These are phyloP conservation scores for Heliconius hermathena DNA, from an alignment of 1,140 invertebrate species.

Conservation along the genomic window DNA sequence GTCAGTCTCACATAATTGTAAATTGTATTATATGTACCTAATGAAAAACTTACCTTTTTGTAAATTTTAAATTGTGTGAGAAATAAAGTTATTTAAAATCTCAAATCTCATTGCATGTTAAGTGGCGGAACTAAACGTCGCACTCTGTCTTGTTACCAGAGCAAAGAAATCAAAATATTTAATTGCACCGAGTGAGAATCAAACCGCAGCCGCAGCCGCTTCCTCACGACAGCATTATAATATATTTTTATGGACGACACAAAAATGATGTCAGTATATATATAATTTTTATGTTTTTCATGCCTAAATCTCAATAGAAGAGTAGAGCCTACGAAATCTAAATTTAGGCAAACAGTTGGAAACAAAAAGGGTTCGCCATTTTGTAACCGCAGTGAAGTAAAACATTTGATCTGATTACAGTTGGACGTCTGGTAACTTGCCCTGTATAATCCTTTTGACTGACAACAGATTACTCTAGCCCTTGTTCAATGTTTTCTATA, in stretches of 20 bases:
- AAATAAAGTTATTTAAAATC: too few species aligned
- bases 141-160: too few species aligned
- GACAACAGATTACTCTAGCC: neutral
- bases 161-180: too few species aligned
- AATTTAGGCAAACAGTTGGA: neutral
- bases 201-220: too few species aligned
- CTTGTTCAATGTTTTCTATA: neutral
- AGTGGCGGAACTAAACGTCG: too few species aligned
- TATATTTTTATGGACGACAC: neutral
- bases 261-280: neutral
- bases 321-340: neutral
- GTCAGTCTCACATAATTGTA: too few species aligned
- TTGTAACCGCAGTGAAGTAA: slow-evolving; percentile 6
- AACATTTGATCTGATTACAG: slow-evolving; percentile 11
- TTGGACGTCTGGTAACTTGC: slow-evolving; percentile 2
- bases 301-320: neutral
- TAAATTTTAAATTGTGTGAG: too few species aligned
- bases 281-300: neutral
- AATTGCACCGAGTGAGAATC: too few species aligned
- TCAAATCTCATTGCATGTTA: too few species aligned
- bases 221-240: too few species aligned
- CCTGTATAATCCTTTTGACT: slow-evolving; percentile 11
- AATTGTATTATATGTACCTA: too few species aligned
- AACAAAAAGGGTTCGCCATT: slow-evolving; percentile 3
- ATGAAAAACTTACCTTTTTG: too few species aligned